phyloP scores from a whole-genome alignment of 1,140 invertebrate species.

The Anastrepha ludens region DNA sequence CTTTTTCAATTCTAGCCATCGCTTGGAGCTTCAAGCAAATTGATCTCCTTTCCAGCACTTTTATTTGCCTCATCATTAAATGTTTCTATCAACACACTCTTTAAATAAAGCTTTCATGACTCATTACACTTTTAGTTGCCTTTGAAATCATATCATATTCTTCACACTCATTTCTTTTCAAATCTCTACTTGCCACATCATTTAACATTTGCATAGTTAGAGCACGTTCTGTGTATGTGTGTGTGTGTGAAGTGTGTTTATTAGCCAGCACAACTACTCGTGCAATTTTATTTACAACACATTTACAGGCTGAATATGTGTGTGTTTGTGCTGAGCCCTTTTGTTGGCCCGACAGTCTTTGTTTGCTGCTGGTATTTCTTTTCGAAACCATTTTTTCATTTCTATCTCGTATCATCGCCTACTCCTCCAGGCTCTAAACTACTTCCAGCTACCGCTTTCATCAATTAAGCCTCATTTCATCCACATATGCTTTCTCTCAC shows the following conservation, averaged over 20 bases:
- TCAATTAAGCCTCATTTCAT: constrained; percentile 14
- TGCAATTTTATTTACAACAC: too few relatives aligned
- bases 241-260: background rate
- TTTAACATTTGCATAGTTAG: constrained; percentile 36
- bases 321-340: background rate
- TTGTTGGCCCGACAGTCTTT: background rate
- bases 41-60: background rate
- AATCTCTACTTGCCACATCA: constrained; percentile 3
- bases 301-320: background rate
- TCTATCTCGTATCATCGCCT: background rate
- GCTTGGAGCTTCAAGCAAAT: background rate
- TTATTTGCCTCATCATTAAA: background rate
- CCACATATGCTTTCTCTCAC: background rate
- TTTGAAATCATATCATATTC: constrained; percentile 18
- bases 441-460: background rate
- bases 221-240: background rate
- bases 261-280: background rate
- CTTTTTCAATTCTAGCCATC: too few relatives aligned
- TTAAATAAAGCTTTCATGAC: background rate
- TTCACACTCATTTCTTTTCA: background rate
- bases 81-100: background rate
- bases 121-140: constrained; percentile 20
- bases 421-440: too few relatives aligned
- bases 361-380: background rate
- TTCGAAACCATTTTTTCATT: background rate